Base-by-base conservation (phyloP, 2,797 vertebrate species). In the Anabas testudineus region DNA sequence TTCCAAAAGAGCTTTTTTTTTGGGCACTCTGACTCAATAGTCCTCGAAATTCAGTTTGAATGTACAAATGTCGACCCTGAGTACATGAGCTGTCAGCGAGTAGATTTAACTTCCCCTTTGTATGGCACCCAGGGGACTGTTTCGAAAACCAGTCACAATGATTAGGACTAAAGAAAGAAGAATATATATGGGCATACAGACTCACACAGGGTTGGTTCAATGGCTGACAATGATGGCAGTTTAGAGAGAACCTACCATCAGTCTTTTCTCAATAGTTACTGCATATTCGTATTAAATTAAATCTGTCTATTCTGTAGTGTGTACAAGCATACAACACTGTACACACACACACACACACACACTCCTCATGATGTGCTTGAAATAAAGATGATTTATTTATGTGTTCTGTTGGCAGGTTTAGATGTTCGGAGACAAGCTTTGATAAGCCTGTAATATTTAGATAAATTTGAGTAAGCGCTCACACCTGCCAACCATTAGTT, bases 401-500 rank as follows among this genome's bases (percentile, higher is more conserved):
- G 1, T 10, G 12, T 16, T 64, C 7, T 30, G 48, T 36, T 73
- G 55, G 63, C 63, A 75, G 72, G 32, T 80, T 64, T 65, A 28
- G 57, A 58, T 68, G 54, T n/a, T 51, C 66, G 46, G 45, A 65
- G 57, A 62, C 61, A 71, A 28, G 48, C 58, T 72, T 80, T 67
- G 36, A 72, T 67, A 66, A 71, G 36, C 49, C 37, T 55, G 67
- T 51, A 46, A 80, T 56, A 59, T 80, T 82, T 81, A 30, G 83
- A 75, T 62, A 59, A 67, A 80, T 79, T 77, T 56, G 26, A 82
- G 71, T 30, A 30, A 30, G 73, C 34, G 68, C 75, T 70, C 24
- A 68, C 61, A 87, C 70, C 84, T 83, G 83, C 82, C 84, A 85
- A 80, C 74, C 39, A 37, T 66, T 64, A 77, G 66, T 58, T 65